Conservation (phyloP, 1,140 invertebrate genomes). For the Drosophila tristis region DNA sequence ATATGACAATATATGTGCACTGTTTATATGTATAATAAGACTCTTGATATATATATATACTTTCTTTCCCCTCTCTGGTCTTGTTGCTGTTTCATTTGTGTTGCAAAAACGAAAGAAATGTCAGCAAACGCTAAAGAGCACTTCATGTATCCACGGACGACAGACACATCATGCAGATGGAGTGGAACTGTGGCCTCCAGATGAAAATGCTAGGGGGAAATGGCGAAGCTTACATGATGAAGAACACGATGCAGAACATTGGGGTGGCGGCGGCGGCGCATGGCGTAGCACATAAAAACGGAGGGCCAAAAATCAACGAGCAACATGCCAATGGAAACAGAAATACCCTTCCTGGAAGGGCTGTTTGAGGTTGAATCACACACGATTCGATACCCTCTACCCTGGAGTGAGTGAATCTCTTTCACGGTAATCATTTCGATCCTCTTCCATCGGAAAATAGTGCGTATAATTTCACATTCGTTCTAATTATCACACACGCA, state of each 20-base stretch:
- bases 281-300: constrained; percentile 27
- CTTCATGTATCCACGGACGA: constrained; percentile 48
- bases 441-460: too few relatives aligned
- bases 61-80: constrained; percentile 12
- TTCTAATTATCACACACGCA: too few relatives aligned
- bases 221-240: constrained; percentile 15
- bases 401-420: too few relatives aligned
- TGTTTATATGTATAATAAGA: constrained; percentile 16
- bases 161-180: constrained; percentile 52
- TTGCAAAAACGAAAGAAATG: constrained; percentile 53
- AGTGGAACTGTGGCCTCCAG: constrained; percentile 8
- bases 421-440: too few relatives aligned
- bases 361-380: neutral
- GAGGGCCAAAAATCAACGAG: constrained; percentile 37
- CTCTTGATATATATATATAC: constrained; percentile 21
- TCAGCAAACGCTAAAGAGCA: constrained; percentile 81
- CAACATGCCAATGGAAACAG: constrained; percentile 22
- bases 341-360: constrained; percentile 21
- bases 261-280: constrained; percentile 17
- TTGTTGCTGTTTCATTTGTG: constrained; percentile 13
- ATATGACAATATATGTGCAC: constrained; percentile 16
- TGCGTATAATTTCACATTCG: too few relatives aligned
- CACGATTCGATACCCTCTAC: neutral
- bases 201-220: constrained; percentile 4
- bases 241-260: constrained; percentile 46